Evolutionary conservation across 1,140 invertebrate genomes (phyloP), one percentile per base, ranked within the genome.

Genomic region (Maconellicoccus hirsutus): DNA sequence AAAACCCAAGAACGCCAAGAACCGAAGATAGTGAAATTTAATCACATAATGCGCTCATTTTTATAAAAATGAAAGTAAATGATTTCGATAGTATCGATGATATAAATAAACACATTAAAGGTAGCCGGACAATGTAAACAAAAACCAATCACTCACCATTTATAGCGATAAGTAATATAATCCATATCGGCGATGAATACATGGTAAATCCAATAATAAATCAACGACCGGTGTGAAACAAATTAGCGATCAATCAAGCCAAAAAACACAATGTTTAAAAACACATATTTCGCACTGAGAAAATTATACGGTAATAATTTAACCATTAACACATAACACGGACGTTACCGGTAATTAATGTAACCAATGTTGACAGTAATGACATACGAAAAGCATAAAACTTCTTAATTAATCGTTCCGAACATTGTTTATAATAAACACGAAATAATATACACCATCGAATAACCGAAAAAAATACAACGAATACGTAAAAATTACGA

Each of bases 401-500:
- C 42, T 52, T 52, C 14, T 52, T 52, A 52, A 52, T 52, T 52
- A 19, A 52, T 52, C 42, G 42, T 52, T 52, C n/a, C 42, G 42
- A 52, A 52, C 42, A 52, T 52, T 14, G 42, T 52, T 52, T 16
- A 52, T 16, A 19, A 52, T 16, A 4, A 52, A 52, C 42, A 52
- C 42, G 42, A 52, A 52, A 52, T 52, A 52, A 8, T 8, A 52
- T 52, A 3, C 42, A 52, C 42, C 42, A 52, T 52, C 42, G 42
- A 16, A 33, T 6, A 33, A 33, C 29, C 4, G 12, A 12, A 33
- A 33, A 52, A 52, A 52, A 19, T n/a, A n/a, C n/a, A n/a, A n/a
- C n/a, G n/a, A n/a, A n/a, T 52, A 52, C 42, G 42, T 52, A 52
- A 52, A 52, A 52, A 52, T 52, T 52, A 52, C 42, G 42, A 52